These are phyloP conservation scores for Hippocampus guttulatus DNA, from an alignment of 2,113 vertebrate species.

Conservation along the genomic window DNA sequence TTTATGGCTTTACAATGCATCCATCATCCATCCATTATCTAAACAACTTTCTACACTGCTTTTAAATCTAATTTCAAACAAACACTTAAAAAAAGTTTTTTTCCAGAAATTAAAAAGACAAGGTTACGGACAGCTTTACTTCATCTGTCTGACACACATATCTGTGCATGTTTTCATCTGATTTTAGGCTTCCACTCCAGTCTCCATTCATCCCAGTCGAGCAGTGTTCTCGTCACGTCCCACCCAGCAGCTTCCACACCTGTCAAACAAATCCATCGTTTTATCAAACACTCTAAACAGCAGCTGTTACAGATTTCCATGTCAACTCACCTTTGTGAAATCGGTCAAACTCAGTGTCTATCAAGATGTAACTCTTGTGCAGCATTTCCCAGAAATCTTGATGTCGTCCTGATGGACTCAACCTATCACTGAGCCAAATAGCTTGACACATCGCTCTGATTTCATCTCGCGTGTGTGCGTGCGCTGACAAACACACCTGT, in stretches of 20 bases:
- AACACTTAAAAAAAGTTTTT: not conserved
- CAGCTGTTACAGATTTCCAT: not conserved
- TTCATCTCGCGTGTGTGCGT: constrained; percentile 64
- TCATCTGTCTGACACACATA: constrained; percentile 2
- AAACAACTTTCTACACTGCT: too few relatives aligned
- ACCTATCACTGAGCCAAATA: constrained; percentile 49
- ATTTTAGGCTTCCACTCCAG: constrained; percentile 72
- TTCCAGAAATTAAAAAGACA: too few relatives aligned
- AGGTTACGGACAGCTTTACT: not conserved
- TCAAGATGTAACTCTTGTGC: constrained; percentile 67
- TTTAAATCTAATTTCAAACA: not conserved
- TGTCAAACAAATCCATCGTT: constrained; percentile 35
- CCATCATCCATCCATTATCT: too few relatives aligned
- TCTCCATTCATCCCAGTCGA: constrained; percentile 85
- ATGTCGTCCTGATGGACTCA: constrained; percentile 21
- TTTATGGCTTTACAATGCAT: too few relatives aligned
- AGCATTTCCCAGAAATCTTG: constrained; percentile 66
- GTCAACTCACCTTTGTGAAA: constrained; percentile 74
- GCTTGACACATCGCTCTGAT: constrained; percentile 77
- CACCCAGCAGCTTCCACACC: constrained; percentile 74
- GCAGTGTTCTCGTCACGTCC: constrained; percentile 74
- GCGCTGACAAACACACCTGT: constrained; percentile 70
- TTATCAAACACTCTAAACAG: not conserved
- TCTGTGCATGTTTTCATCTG: constrained; percentile 33
- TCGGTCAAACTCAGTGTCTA: constrained; percentile 70